Conservation (phyloP, 2,888 invertebrate species). For the Sarcophaga subvicina region DNA sequence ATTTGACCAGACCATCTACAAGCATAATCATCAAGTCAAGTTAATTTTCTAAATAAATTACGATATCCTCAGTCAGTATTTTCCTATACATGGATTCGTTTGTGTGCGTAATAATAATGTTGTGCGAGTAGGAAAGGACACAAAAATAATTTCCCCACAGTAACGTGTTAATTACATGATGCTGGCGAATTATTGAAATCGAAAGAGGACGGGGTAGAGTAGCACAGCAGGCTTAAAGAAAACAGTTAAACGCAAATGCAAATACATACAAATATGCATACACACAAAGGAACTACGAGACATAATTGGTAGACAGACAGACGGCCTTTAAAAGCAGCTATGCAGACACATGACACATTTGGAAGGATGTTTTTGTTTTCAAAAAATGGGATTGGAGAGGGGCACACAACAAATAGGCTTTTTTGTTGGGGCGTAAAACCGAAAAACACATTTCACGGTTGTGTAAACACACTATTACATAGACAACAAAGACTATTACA, state of each 20-base stretch:
- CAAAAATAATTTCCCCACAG: conserved; percentile 50
- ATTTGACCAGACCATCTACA: conserved; percentile 6
- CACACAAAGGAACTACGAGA: conserved; percentile 28
- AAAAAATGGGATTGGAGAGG: conserved; percentile 31
- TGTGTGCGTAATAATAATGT: not conserved
- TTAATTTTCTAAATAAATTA: conserved; percentile 55
- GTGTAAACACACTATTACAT: conserved; percentile 22
- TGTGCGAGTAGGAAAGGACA: conserved; percentile 24
- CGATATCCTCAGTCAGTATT: not conserved
- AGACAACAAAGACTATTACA: not conserved
- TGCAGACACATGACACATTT: conserved; percentile 24
- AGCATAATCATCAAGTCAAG: conserved; percentile 32
- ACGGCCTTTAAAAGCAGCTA: conserved; percentile 8
- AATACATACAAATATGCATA: conserved; percentile 14
- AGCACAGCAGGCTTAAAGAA: not conserved
- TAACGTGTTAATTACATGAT: conserved; percentile 68
- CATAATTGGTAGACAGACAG: conserved; percentile 44
- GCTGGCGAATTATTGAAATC: conserved; percentile 58
- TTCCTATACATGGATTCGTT: not conserved
- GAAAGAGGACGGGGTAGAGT: conserved; percentile 12
- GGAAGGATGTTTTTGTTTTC: conserved; percentile 26
- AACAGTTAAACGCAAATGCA: conserved; percentile 20
- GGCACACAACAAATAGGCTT: conserved; percentile 21
- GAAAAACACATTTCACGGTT: conserved; percentile 68
- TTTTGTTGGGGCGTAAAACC: conserved; percentile 63